Base-by-base conservation (phyloP, 2,113 vertebrate genomes). In the Platanista minor region DNA sequence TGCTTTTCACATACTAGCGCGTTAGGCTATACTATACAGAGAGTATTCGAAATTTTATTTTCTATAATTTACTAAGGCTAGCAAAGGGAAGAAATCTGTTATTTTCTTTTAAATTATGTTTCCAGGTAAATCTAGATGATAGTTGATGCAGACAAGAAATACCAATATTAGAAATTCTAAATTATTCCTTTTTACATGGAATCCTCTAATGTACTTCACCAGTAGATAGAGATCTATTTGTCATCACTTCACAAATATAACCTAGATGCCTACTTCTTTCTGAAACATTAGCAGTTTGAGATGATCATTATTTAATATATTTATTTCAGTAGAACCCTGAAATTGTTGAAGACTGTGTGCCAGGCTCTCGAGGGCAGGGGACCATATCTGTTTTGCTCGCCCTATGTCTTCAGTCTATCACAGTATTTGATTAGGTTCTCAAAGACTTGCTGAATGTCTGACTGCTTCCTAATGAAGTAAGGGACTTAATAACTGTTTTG, bases 401-500 rank as follows among this genome's bases (percentile, higher is more conserved):
- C 9, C 18, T 49, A 2, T 85, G 7, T 66, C 46, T 62, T 52
- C 25, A 81, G 43, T 59, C 74, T 80, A 29, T 36, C 23, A 43
- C 23, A 41, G 31, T 64, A 43, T 46, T 36, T 80, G 83, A 84
- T 88, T 66, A 75, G 33, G 36, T 78, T 84, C 77, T 93, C 18
- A 95, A 59, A 88, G 74, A 36, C 10, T 80, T 25, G 4, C 41
- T 57, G 9, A 69, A 77, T 59, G 25, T 71, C 59, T 61, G 59
- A 14, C 43, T 91, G 49, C 64, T 71, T 80, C 54, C 94, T 94
- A 69, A 62, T 74, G 66, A 97, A 96, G 69, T 57, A 41, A 74
- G 41, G 21, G 29, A 31, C 66, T 92, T 59, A 91, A 43, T 93
- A 81, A 71, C 20, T 59, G 13, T 52, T 95, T 93, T 89, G 61